These are phyloP conservation scores for Sialia sialis DNA, from an alignment of 2,113 vertebrate genomes.

Conservation along the genomic window DNA sequence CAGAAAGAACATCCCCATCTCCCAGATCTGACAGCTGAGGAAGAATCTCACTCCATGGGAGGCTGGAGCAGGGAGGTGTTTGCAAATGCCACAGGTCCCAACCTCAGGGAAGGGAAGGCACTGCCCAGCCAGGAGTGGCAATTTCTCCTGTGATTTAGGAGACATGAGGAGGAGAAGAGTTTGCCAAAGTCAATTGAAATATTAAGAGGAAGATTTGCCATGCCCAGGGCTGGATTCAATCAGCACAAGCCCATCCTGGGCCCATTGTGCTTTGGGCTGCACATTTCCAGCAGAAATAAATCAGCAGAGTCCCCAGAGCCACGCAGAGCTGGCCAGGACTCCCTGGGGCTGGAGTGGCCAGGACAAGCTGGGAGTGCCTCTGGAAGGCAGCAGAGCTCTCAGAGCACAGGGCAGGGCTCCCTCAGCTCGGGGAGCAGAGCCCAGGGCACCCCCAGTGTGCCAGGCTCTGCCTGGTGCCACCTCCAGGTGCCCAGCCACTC, in stretches of 20 bases:
- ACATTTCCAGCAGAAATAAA: background rate
- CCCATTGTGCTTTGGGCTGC: background rate
- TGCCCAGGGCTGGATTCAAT: constrained; percentile 35
- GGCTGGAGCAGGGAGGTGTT: background rate
- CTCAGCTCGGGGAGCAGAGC: background rate
- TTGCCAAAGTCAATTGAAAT: constrained; percentile 51
- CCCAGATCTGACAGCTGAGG: background rate
- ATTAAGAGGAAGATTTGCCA: constrained; percentile 42
- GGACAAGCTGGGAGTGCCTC: background rate
- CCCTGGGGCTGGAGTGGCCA: background rate
- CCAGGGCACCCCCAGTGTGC: background rate
- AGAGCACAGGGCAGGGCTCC: background rate
- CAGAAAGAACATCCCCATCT: background rate
- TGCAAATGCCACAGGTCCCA: constrained; percentile 24
- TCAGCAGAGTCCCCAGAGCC: background rate
- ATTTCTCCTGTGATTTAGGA: constrained; percentile 44
- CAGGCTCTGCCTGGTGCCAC: background rate
- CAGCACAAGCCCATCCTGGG: background rate
- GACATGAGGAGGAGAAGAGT: background rate
- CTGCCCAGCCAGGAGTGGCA: constrained; percentile 25
- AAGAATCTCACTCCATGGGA: background rate
- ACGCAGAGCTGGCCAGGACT: background rate
- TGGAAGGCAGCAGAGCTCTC: rapidly evolving
- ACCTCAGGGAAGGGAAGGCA: constrained; percentile 15
- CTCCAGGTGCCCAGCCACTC: background rate